Conservation (phyloP, 2,797 vertebrate genomes). For the Hydrocynus forskahlii region DNA sequence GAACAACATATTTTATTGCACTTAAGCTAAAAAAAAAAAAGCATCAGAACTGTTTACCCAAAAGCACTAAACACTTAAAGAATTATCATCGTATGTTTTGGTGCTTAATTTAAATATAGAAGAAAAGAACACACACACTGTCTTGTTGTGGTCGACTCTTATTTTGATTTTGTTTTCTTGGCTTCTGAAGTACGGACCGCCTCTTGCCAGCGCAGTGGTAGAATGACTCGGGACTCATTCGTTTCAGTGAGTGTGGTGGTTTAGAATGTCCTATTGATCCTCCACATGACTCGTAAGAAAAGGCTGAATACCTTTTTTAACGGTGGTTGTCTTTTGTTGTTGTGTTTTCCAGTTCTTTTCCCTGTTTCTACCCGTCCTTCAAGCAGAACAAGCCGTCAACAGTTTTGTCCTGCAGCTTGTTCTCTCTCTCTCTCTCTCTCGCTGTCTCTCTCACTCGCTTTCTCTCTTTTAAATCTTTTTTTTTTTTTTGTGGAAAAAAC, state of each 20-base stretch:
- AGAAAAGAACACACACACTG: too few relatives aligned
- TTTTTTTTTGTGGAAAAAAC: slow-evolving; percentile 47
- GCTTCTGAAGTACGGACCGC: too few relatives aligned
- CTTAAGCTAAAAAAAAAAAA: too few relatives aligned
- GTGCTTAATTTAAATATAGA: too few relatives aligned
- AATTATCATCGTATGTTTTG: too few relatives aligned
- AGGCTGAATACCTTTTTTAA: slow-evolving; percentile 96
- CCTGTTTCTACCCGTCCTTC: slow-evolving; percentile 99
- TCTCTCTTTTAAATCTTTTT: too few relatives aligned
- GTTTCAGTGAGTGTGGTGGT: slow-evolving; percentile 65
- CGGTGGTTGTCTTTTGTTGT: slow-evolving; percentile 98
- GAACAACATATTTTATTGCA: too few relatives aligned
- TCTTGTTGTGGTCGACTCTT: too few relatives aligned
- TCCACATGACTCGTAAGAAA: slow-evolving; percentile 91
- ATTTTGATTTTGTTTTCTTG: too few relatives aligned
- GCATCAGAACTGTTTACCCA: too few relatives aligned
- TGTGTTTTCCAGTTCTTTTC: slow-evolving; percentile 99
- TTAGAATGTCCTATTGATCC: slow-evolving; percentile 67
- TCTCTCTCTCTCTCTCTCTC: slow-evolving; percentile 32
- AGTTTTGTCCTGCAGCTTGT: slow-evolving; percentile 99
- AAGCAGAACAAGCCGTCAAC: slow-evolving; percentile 99
- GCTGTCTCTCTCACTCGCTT: slow-evolving; percentile 18
- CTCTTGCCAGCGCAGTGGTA: too few relatives aligned
- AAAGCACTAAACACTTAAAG: too few relatives aligned
- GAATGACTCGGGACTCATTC: slow-evolving; percentile 57